A percentile compares a stretch with the other conserved stretches of the same genome.
These are phyloP conservation scores for Aplysina aerophoba DNA, from an alignment of 37 sponge, comb jelly and placozoan species.

Conservation along the genomic window DNA sequence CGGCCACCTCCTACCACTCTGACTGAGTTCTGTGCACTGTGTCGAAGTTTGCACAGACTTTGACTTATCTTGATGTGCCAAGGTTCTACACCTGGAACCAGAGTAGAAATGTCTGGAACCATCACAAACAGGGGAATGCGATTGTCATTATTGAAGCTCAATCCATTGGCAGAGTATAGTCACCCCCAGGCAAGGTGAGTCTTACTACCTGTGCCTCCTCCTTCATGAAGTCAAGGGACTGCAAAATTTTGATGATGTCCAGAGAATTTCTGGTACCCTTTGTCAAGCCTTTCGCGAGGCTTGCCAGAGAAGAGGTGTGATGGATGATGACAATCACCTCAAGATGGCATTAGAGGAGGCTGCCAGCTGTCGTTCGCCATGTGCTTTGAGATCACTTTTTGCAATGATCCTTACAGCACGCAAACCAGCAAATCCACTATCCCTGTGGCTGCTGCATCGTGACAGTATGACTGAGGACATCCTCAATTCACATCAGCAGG, in stretches of 20 bases:
- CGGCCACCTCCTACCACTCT: slow-evolving; percentile 39
- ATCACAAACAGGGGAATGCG: slow-evolving; percentile 36
- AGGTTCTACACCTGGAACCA: slow-evolving; percentile 40
- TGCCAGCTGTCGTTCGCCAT: background rate
- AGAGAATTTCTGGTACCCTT: slow-evolving; percentile 34
- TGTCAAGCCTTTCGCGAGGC: slow-evolving; percentile 45
- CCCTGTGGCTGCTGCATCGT: slow-evolving; percentile 13
- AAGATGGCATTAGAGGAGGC: slow-evolving; percentile 52
- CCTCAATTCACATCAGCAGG: background rate
- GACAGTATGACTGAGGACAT: slow-evolving; percentile 55
- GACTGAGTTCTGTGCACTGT: slow-evolving; percentile 46
- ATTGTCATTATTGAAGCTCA: slow-evolving; percentile 30
- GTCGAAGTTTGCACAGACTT: slow-evolving; percentile 42
- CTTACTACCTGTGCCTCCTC: slow-evolving; percentile 49
- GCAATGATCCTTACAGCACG: slow-evolving; percentile 27
- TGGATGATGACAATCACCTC: slow-evolving; percentile 56
- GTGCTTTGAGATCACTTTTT: slow-evolving; percentile 47
- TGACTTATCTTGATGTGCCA: slow-evolving; percentile 44
- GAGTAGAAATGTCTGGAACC: slow-evolving; percentile 27
- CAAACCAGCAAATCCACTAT: slow-evolving; percentile 27
- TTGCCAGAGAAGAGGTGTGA: slow-evolving; percentile 45
- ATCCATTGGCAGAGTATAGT: slow-evolving; percentile 42
- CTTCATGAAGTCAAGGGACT: slow-evolving; percentile 46
- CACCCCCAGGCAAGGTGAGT: slow-evolving; percentile 45
- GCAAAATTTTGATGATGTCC: slow-evolving; percentile 19